Evolutionary conservation across 2,113 vertebrate species (phyloP).

Genomic region (Poeciliopsis occidentalis): DNA sequence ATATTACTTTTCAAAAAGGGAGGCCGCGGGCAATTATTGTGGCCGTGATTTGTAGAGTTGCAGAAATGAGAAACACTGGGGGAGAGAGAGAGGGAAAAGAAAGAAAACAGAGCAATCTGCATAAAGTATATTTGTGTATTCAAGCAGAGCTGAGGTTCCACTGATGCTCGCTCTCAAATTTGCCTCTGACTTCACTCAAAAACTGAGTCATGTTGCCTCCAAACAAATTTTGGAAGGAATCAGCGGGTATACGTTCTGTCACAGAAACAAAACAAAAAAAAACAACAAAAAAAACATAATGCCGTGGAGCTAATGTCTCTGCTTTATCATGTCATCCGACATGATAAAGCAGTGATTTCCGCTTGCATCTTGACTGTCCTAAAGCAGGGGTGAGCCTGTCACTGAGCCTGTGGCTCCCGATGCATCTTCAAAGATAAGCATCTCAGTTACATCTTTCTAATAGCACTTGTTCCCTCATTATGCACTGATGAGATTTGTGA

Average conservation of each 20-base stretch:
- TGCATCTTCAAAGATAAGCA: conserved; percentile 30
- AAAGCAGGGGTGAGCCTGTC: conserved; percentile 18
- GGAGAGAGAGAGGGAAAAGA: background rate
- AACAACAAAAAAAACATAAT: background rate
- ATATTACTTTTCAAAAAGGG: conserved; percentile 18
- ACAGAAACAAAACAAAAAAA: background rate
- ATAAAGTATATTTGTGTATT: conserved; percentile 9
- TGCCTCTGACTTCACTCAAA: background rate
- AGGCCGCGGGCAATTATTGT: background rate
- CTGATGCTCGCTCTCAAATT: conserved; percentile 1
- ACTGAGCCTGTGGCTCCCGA: conserved; percentile 1
- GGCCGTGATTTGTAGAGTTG: conserved; percentile 11
- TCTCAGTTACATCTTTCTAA: conserved; percentile 37
- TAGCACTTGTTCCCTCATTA: conserved; percentile 57
- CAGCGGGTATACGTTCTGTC: background rate
- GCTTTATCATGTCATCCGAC: too few species aligned
- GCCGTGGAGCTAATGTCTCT: background rate
- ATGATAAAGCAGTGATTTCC: background rate
- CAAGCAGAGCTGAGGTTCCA: background rate
- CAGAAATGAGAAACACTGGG: conserved; percentile 3
- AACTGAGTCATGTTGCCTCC: conserved; percentile 10
- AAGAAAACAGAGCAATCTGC: background rate
- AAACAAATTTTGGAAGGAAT: conserved; percentile 7
- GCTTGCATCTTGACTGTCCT: conserved; percentile 7
- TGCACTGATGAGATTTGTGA: conserved; percentile 61